Conservation (phyloP, 1,140 invertebrate species). For the Drosophila guanche region DNA sequence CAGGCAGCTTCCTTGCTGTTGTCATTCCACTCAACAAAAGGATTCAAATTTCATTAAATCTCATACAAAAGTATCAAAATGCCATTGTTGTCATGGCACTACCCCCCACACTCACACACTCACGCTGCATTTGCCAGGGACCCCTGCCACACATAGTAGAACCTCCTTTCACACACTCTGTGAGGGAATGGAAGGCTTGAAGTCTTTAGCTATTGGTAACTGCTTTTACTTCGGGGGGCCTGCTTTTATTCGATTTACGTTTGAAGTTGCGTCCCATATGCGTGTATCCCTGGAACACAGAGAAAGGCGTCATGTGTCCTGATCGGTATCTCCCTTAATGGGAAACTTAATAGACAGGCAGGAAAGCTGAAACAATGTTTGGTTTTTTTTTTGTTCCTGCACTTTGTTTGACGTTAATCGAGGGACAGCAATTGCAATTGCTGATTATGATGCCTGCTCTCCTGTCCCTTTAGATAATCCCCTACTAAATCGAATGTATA, state of each 20-base stretch:
- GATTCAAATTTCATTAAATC: slow-evolving; percentile 82
- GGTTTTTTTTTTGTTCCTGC: neutral
- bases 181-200: slow-evolving; percentile 43
- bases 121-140: slow-evolving; percentile 41
- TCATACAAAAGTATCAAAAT: slow-evolving; percentile 82
- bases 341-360: slow-evolving; percentile 72
- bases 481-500: slow-evolving; percentile 32
- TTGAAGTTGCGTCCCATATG: slow-evolving; percentile 63
- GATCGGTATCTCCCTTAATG: slow-evolving; percentile 73
- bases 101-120: slow-evolving; percentile 18
- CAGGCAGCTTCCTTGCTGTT: slow-evolving; percentile 51
- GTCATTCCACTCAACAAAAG: slow-evolving; percentile 77
- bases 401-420: slow-evolving; percentile 21
- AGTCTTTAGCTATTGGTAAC: slow-evolving; percentile 68
- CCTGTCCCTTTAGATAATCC: slow-evolving; percentile 18
- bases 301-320: slow-evolving; percentile 37
- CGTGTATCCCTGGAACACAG: slow-evolving; percentile 13
- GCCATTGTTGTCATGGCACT: slow-evolving; percentile 74
- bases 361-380: slow-evolving; percentile 9
- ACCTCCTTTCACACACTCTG: slow-evolving; percentile 5
- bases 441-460: slow-evolving; percentile 12
- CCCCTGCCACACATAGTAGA: neutral
- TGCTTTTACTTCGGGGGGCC: slow-evolving; percentile 70
- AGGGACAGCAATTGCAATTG: slow-evolving; percentile 34
- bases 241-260: slow-evolving; percentile 79